phyloP scores from a whole-genome alignment of 2,797 vertebrate genomes.

The Catostomus latipinnis region DNA sequence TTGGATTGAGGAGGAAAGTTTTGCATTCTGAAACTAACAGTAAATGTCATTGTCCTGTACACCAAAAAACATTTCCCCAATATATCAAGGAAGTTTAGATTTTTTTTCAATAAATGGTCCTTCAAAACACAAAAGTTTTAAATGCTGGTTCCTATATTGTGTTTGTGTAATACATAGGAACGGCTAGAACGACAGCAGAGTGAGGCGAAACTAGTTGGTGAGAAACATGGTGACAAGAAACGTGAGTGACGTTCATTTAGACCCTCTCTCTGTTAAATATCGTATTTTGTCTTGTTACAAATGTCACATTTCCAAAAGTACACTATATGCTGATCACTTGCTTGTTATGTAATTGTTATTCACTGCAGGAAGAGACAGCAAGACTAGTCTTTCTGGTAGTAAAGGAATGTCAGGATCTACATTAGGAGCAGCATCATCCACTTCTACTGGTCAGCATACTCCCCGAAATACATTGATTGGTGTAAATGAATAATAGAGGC shows the following conservation, averaged over 20 bases:
- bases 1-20: no score
- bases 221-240: conserved; percentile 87
- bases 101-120: no score
- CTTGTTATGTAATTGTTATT: conserved; percentile 54
- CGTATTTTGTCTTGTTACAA: not conserved
- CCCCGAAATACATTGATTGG: not conserved
- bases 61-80: no score
- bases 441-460: conserved; percentile 73
- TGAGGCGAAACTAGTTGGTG: conserved; percentile 76
- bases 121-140: not conserved
- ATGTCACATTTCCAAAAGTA: not conserved
- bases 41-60: no score
- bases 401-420: conserved; percentile 84
- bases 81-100: no score
- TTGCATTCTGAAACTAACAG: no score
- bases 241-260: conserved; percentile 76
- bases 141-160: not conserved
- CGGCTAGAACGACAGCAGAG: conserved; percentile 90
- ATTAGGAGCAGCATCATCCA: conserved; percentile 75
- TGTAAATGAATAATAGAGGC: not conserved
- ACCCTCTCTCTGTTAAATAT: not conserved
- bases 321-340: no score
- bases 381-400: conserved; percentile 78
- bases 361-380: conserved; percentile 87
- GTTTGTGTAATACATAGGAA: conserved; percentile 75